Percentiles rank a stretch among this genome's conserved stretches.
Evolutionary conservation across 2,113 vertebrate species (phyloP).

Genomic region (Lathamus discolor): DNA sequence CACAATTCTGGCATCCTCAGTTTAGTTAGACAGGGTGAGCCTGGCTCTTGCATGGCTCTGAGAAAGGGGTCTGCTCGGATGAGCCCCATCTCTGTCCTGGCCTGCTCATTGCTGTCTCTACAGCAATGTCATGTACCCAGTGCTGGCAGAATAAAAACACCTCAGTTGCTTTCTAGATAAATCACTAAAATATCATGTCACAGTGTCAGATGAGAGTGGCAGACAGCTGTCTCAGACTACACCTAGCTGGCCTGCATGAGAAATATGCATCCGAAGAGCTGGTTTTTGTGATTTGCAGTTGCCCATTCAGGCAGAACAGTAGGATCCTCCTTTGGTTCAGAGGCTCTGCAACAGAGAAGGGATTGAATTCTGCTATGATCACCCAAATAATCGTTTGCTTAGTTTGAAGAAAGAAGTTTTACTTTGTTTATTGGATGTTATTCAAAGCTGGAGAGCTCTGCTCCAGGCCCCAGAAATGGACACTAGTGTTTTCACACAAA

Average conservation of each 20-base stretch:
- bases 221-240: not conserved
- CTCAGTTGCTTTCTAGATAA: not conserved
- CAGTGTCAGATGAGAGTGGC: not conserved
- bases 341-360: not conserved
- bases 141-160: not conserved
- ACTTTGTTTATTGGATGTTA: not conserved
- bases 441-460: not conserved
- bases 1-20: not conserved
- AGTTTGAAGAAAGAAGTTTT: not conserved
- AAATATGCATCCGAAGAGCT: not conserved
- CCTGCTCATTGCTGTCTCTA: not conserved
- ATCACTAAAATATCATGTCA: not conserved
- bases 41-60: not conserved
- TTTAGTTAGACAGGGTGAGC: not conserved
- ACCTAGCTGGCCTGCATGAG: not conserved
- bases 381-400: not conserved
- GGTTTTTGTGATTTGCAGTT: not conserved
- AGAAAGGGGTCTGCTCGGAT: not conserved
- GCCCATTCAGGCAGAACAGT: not conserved
- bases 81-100: not conserved
- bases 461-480: not conserved
- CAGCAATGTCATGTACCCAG: not conserved
- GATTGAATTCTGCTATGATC: not conserved
- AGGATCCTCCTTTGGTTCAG: not conserved
- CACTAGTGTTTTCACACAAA: not conserved